Evolutionary conservation across 1,140 invertebrate genomes (phyloP).

Genomic region (Oppia nitens): DNA sequence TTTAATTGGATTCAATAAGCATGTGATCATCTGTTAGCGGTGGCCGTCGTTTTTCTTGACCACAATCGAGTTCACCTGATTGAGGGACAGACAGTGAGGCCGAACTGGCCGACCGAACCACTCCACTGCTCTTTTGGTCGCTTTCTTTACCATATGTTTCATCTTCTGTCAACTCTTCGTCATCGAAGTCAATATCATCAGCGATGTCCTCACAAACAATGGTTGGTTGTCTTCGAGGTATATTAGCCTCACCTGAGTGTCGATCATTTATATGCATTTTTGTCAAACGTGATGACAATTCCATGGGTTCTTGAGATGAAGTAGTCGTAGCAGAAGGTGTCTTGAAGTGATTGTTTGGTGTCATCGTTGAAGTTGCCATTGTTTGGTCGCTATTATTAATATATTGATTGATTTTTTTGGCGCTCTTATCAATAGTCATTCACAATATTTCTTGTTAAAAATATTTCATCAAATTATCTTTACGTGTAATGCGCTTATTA

Average conservation of each 20-base stretch:
- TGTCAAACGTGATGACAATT: not conserved
- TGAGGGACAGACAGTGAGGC: not conserved
- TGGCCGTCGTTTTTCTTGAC: constrained; percentile 2
- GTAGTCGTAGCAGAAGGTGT: not conserved
- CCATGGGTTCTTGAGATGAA: not conserved
- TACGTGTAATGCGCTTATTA: too few relatives aligned
- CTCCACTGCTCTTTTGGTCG: not conserved
- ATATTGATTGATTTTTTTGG: not conserved
- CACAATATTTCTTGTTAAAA: too few relatives aligned
- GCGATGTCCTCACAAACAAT: constrained; percentile 12
- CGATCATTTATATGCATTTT: constrained; percentile 3
- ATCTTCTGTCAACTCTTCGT: not conserved
- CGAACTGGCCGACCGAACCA: constrained; percentile 7
- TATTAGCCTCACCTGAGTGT: not conserved
- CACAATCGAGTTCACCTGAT: not conserved
- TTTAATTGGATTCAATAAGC: not conserved
- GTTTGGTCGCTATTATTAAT: not conserved
- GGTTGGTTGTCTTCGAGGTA: constrained; percentile 6
- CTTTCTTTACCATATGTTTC: not conserved
- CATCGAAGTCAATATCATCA: constrained; percentile 2
- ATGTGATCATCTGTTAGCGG: not conserved
- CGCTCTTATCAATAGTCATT: not conserved
- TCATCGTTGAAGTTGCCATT: not conserved
- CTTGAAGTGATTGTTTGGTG: not conserved
- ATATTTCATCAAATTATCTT: too few relatives aligned